Base-by-base conservation (phyloP, 2,888 invertebrate genomes). In the Abrostola triplasia region DNA sequence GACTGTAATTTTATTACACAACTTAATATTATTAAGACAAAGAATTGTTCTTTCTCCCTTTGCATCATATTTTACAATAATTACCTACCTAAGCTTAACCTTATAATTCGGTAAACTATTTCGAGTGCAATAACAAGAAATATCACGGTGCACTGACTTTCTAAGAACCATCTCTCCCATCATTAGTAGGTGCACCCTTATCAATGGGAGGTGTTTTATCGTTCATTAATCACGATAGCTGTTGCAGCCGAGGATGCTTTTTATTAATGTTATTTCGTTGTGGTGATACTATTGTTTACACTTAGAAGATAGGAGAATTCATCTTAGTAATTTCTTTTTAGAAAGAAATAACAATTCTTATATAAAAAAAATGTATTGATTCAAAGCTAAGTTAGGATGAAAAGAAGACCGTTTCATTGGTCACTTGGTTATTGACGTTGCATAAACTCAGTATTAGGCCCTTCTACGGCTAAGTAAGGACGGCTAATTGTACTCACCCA, bases 211-310 rank as follows among this genome's bases (percentile, higher is more conserved):
- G 62, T 70, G 75, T 73, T 81, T 78, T 83, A 84, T 81, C 74
- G 62, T 74, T 73, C 82, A 84, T 85, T 83, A 81, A 84, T 85
- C 85, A 84, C 51, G 73, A 73, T 77, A 81, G 75, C 77, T 63
- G 70, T 64, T 65, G 67, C 47, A 48, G 67, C 60, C 50, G 53
- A 62, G 49, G 55, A 67, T 70, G n/a, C 61, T 52, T 62, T 80
- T 83, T 80, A 76, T 79, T 76, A 60, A 70, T 73, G 66, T 63
- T 70, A 64, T 76, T 67, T 77, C 47, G 50, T 63, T 8, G 70
- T 70, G 64, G 57, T 69, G 68, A 75, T 80, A 73, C 75, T 76
- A 78, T 77, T 79, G 74, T 70, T 75, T 72, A 66, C 72, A 65
- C 65, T 70, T 60, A 6, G 5, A 67, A 48, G 49, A n/a, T 7